Evolutionary conservation across 64 coral and sea anemone genomes (phyloP).

Genomic region (Anthopleura sola): DNA sequence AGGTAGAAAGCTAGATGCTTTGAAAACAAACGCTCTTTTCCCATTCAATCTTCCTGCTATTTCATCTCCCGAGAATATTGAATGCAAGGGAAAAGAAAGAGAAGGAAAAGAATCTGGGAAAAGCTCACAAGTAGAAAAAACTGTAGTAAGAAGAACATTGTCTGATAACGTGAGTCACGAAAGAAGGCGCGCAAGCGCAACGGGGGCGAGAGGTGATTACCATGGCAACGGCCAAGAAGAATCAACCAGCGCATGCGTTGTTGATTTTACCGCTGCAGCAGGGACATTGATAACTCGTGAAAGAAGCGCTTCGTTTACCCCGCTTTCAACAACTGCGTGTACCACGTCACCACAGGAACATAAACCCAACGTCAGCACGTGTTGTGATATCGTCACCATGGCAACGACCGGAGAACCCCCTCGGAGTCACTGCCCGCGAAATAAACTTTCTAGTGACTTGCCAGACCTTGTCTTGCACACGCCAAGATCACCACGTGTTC

Average conservation of each 20-base stretch:
- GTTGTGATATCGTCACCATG: slow-evolving; percentile 43
- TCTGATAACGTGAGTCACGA: not conserved
- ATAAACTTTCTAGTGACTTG: not conserved
- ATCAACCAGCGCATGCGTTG: not conserved
- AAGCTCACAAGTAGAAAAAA: not conserved
- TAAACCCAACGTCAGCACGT: not conserved
- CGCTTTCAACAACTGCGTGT: not conserved
- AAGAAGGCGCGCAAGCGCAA: not conserved
- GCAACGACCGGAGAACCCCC: not conserved
- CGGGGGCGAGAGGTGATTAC: not conserved
- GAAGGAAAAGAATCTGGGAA: not conserved
- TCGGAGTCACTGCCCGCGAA: not conserved
- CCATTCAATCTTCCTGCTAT: not conserved
- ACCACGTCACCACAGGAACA: slow-evolving; percentile 10
- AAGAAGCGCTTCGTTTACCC: not conserved
- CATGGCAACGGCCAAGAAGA: not conserved
- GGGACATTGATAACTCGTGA: not conserved
- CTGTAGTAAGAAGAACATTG: not conserved
- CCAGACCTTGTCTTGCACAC: slow-evolving; percentile 47
- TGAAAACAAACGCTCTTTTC: not conserved
- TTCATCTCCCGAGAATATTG: not conserved
- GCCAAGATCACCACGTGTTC: not conserved
- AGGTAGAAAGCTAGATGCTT: not conserved
- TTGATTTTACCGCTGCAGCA: not conserved
- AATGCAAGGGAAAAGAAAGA: not conserved